phyloP scores from a whole-genome alignment of 2,113 vertebrate species.

The Pholis gunnellus region DNA sequence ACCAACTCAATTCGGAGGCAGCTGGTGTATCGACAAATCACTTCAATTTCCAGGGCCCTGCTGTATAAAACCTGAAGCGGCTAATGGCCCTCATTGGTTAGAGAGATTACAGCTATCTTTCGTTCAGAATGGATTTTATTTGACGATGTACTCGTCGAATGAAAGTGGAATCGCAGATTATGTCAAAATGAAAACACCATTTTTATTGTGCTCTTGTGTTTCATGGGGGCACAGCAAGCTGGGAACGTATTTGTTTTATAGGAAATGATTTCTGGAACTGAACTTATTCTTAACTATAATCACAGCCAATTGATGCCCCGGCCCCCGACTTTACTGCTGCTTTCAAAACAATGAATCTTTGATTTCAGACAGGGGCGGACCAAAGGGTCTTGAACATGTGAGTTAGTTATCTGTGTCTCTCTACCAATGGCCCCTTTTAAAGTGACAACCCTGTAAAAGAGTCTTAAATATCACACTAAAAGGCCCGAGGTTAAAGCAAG shows the following conservation, averaged over 20 bases:
- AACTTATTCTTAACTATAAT: neutral
- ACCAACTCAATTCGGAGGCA: conserved; percentile 65
- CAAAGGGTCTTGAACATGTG: neutral
- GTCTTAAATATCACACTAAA: neutral
- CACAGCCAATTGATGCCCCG: neutral
- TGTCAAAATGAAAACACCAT: neutral
- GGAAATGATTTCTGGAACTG: neutral
- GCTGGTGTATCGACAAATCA: conserved; percentile 54
- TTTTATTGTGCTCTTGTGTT: conserved; percentile 1
- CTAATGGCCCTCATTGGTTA: conserved; percentile 32
- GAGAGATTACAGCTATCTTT: conserved; percentile 40
- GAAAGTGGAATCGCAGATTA: conserved; percentile 27
- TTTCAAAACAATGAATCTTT: neutral
- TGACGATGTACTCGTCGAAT: conserved; percentile 25
- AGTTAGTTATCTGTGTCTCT: neutral
- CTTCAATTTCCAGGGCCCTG: conserved; percentile 35
- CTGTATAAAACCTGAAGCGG: conserved; percentile 16
- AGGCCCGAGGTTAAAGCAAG: neutral
- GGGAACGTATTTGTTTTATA: neutral
- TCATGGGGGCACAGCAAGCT: neutral
- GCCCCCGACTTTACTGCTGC: neutral
- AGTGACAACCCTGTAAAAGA: neutral
- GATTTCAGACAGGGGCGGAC: neutral
- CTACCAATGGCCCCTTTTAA: neutral
- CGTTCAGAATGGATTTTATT: conserved; percentile 36